Percentiles rank a stretch among this genome's conserved stretches.
These are phyloP conservation scores for Blastobasis lacticolella DNA, from an alignment of 2,888 invertebrate species.

Conservation along the genomic window DNA sequence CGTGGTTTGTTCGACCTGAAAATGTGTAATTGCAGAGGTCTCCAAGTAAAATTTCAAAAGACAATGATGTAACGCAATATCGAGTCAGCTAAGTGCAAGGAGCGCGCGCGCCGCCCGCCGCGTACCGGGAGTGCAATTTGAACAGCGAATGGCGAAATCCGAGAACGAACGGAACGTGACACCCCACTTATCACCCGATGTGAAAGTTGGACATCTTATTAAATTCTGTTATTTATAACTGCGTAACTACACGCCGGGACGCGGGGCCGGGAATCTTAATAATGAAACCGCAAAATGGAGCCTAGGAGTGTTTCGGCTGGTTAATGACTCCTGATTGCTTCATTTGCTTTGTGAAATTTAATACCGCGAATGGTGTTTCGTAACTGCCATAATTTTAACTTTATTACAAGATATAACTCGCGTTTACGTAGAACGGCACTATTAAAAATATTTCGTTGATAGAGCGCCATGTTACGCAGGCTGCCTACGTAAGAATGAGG, in stretches of 20 bases:
- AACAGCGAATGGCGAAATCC: conserved; percentile 60
- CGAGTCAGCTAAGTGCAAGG: conserved; percentile 33
- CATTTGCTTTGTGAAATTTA: conserved; percentile 12
- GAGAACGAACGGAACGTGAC: conserved; percentile 63
- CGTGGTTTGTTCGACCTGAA: conserved; percentile 5
- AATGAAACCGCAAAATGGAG: conserved; percentile 12
- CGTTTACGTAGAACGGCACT: no score
- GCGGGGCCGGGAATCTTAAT: conserved; percentile 15
- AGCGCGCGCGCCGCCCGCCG: conserved; percentile 30
- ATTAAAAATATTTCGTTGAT: no score
- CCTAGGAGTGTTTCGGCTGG: conserved; percentile 6
- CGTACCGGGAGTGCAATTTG: conserved; percentile 46
- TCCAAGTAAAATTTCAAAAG: conserved; percentile 13
- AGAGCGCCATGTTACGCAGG: no score
- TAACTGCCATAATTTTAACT: conserved; percentile 5
- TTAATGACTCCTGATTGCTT: conserved; percentile 12
- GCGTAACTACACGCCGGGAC: conserved; percentile 26
- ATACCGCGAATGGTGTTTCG: conserved; percentile 8
- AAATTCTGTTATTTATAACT: conserved; percentile 56
- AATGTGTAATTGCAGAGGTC: conserved; percentile 5
- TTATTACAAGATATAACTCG: background rate
- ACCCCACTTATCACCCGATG: conserved; percentile 62
- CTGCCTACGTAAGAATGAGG: no score
- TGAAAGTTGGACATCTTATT: conserved; percentile 63
- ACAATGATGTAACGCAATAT: conserved; percentile 27